Base-by-base conservation (phyloP, 2,888 invertebrate genomes). In the Cerceris rybyensis region DNA sequence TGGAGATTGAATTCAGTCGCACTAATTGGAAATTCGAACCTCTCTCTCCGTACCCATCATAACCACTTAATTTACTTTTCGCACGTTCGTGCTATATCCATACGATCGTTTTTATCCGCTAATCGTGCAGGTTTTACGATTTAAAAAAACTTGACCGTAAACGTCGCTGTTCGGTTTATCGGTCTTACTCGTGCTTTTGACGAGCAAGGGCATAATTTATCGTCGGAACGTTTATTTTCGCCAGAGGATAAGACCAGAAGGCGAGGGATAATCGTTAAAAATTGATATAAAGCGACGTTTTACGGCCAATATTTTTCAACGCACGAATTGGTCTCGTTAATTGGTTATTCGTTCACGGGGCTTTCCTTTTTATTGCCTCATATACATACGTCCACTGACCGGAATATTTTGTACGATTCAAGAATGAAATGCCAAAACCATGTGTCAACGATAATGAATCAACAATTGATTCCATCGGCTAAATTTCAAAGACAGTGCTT, bases 241-340 rank as follows among this genome's bases (percentile, higher is more conserved):
- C 57, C 14, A 8, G 64, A 50, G 8, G 13, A 65, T 13, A 69
- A 77, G 60, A 67, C 55, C 70, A 55, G 69, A 52, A 73, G 67
- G 60, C 60, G 46, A 70, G 55, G 64, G 61, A 75, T 70, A 54
- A 70, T 78, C 80, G 58, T 82, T 82, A 78, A 82, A 57, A 59
- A 69, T 72, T 70, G 78, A 84, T 64, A 67, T 67, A 82, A 82
- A 72, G 61, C 68, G 70, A 77, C 81, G 70, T 78, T 84, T 84
- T 84, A 84, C 70, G 68, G 49, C 59, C 77, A 60, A 79, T 81
- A 83, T 81, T 83, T 83, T 72, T 83, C 61, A 9, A 14, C 58
- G 43, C 17, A 71, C 54, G 67, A 84, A 84, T 84, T 74, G 75
- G 74, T 55, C 70, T 65, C 65, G 68, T 75, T 83, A 78, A 83